Evolutionary conservation across 2,888 invertebrate species (phyloP).

Genomic region (Autographa pulchrina): DNA sequence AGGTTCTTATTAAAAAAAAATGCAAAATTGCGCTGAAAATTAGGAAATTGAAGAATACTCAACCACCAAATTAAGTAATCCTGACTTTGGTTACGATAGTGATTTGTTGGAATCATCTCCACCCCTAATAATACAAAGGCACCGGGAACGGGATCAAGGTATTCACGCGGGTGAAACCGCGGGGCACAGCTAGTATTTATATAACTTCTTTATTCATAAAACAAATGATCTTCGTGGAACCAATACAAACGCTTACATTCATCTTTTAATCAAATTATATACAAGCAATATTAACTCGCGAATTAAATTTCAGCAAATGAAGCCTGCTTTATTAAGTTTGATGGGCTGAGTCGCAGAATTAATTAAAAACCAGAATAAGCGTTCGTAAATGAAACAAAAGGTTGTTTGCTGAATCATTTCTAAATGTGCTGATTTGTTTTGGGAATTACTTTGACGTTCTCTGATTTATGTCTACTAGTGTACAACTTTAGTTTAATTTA

Average conservation of each 20-base stretch:
- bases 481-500: background rate
- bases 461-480: background rate
- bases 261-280: conserved; percentile 60
- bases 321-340: conserved; percentile 52
- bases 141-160: too few species aligned
- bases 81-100: too few species aligned
- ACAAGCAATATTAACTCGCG: conserved; percentile 60
- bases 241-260: conserved; percentile 58
- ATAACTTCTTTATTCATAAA: too few species aligned
- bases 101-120: too few species aligned
- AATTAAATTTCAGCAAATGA: conserved; percentile 57
- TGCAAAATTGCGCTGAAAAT: too few species aligned
- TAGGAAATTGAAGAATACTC: too few species aligned
- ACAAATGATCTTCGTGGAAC: conserved; percentile 52
- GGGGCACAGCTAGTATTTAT: too few species aligned
- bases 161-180: too few species aligned
- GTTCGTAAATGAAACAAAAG: conserved; percentile 34
- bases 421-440: conserved; percentile 13
- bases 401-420: background rate
- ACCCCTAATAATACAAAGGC: too few species aligned
- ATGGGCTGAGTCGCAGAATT: conserved; percentile 45
- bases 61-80: too few species aligned
- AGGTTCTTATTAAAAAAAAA: too few species aligned
- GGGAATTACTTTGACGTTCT: background rate
- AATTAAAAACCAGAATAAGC: conserved; percentile 53